Evolutionary conservation across 2,888 invertebrate species (phyloP).

Genomic region (Patella depressa): DNA sequence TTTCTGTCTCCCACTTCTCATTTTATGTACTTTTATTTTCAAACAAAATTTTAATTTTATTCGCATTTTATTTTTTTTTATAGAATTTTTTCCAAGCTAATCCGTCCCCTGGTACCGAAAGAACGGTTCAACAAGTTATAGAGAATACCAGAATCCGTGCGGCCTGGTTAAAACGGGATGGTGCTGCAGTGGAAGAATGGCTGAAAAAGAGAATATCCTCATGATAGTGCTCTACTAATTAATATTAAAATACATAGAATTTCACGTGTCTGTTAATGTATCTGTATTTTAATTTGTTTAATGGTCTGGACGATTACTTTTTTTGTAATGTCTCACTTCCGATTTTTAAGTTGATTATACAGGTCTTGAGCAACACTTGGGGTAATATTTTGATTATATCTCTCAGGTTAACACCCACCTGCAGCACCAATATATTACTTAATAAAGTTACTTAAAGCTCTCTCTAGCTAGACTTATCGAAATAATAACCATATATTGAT

Average conservation of each 20-base stretch:
- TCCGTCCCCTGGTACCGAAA: not conserved
- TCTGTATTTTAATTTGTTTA: not conserved
- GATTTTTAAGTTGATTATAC: no score
- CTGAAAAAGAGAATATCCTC: not conserved
- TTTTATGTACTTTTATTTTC: no score
- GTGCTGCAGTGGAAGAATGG: not conserved
- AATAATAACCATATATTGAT: no score
- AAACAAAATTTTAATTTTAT: no score
- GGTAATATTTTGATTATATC: no score
- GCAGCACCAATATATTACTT: no score
- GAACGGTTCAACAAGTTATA: not conserved
- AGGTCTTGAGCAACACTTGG: no score
- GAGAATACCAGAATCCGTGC: not conserved
- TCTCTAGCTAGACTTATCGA: no score
- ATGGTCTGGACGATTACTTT: not conserved
- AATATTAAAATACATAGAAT: not conserved
- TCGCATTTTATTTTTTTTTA: not conserved
- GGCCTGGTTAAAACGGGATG: not conserved
- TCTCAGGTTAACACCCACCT: no score
- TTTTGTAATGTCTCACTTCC: no score
- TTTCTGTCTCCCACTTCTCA: no score
- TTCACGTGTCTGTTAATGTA: not conserved
- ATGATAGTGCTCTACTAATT: not conserved
- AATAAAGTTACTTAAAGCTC: no score
- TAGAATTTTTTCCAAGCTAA: not conserved